Conservation (phyloP, 2,797 vertebrate genomes). For the Lates japonicus region DNA sequence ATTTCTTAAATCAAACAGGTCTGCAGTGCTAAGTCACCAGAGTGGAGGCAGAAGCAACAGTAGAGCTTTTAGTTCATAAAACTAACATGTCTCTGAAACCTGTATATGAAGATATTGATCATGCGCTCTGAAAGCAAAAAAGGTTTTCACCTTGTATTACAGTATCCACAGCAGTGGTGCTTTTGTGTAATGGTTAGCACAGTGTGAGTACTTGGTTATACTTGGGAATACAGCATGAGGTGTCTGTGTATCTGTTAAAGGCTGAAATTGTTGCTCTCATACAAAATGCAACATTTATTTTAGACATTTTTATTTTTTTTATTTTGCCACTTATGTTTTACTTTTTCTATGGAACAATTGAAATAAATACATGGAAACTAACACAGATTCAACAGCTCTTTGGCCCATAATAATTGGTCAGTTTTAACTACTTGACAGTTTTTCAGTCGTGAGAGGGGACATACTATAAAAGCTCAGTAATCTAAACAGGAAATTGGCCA, state of each 20-base stretch:
- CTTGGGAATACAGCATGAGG: slow-evolving; percentile 26
- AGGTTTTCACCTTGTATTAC: slow-evolving; percentile 62
- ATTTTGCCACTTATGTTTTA: no score
- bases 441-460: slow-evolving; percentile 18
- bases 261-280: neutral
- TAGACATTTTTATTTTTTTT: no score
- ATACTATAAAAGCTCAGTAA: slow-evolving; percentile 38
- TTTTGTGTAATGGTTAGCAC: slow-evolving; percentile 65
- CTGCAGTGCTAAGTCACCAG: slow-evolving; percentile 61
- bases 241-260: slow-evolving; percentile 9
- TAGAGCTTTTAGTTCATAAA: slow-evolving; percentile 80
- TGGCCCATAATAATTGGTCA: neutral
- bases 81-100: slow-evolving; percentile 70
- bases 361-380: neutral
- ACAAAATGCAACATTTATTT: slow-evolving; percentile 10
- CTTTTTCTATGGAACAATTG: neutral
- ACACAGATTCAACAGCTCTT: neutral
- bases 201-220: slow-evolving; percentile 54
- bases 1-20: slow-evolving; percentile 80
- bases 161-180: slow-evolving; percentile 50
- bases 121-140: slow-evolving; percentile 59
- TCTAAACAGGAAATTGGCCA: slow-evolving; percentile 51
- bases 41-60: slow-evolving; percentile 64
- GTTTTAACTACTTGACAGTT: neutral
- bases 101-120: slow-evolving; percentile 77